Conservation (phyloP, 2,888 invertebrate genomes). For the Congeria kusceri region DNA sequence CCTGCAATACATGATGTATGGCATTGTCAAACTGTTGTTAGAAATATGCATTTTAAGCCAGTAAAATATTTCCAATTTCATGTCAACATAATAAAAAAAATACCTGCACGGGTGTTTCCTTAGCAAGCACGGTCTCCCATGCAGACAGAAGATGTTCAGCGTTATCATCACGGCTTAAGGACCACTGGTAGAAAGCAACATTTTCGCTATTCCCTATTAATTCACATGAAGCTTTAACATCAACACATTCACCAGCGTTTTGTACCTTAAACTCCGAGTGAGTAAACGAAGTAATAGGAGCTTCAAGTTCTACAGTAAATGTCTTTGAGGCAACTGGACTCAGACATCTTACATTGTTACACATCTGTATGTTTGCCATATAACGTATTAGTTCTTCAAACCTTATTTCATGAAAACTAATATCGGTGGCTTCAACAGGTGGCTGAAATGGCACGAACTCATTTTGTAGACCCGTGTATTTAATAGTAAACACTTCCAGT, state of each 20-base stretch:
- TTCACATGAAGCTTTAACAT: background rate
- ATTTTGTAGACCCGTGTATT: too few species aligned
- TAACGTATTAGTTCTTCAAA: background rate
- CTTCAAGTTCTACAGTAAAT: constrained; percentile 24
- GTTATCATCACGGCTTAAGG: constrained; percentile 1
- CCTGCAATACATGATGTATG: too few species aligned
- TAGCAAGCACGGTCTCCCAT: constrained; percentile 9
- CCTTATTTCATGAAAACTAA: too few species aligned
- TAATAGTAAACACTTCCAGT: too few species aligned
- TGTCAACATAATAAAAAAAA: too few species aligned
- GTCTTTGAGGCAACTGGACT: background rate
- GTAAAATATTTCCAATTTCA: too few species aligned
- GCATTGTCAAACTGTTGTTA: too few species aligned
- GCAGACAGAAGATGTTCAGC: background rate
- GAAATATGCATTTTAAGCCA: too few species aligned
- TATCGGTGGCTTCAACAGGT: too few species aligned
- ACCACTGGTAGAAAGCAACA: constrained; percentile 28
- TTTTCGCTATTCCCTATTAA: background rate
- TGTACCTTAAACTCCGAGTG: background rate
- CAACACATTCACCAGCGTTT: background rate
- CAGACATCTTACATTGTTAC: constrained; percentile 14
- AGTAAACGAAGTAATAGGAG: background rate
- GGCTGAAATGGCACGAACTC: too few species aligned
- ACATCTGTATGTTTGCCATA: background rate
- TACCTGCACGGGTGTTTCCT: too few species aligned